Conservation (phyloP, 2,113 vertebrate genomes). For the Eptesicus fuscus region DNA sequence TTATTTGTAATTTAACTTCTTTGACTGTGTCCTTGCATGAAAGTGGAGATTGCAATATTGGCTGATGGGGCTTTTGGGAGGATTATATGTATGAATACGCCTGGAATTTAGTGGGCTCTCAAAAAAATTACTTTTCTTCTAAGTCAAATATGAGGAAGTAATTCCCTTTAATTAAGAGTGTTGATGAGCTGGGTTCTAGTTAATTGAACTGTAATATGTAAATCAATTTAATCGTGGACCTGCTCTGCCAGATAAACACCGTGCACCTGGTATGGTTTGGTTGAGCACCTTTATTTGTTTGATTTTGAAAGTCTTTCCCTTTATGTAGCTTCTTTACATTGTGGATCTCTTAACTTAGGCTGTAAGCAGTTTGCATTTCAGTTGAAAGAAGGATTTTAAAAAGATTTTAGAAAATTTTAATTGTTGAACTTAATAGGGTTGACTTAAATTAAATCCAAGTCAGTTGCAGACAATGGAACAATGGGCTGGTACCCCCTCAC, state of each 20-base stretch:
- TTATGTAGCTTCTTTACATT: slow-evolving; percentile 14
- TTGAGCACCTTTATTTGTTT: slow-evolving; percentile 50
- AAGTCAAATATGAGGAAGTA: slow-evolving; percentile 64
- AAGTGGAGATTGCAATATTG: not conserved
- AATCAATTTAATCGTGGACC: slow-evolving; percentile 55
- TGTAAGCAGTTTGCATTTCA: slow-evolving; percentile 13
- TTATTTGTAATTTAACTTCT: not conserved
- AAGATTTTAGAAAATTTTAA: slow-evolving; percentile 51
- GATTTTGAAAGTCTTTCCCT: slow-evolving; percentile 47
- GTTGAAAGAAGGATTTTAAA: slow-evolving; percentile 16
- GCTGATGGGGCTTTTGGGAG: not conserved
- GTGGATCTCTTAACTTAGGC: not conserved
- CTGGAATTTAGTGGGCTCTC: slow-evolving; percentile 29
- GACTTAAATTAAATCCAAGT: slow-evolving; percentile 66
- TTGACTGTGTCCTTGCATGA: not conserved
- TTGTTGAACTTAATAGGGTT: slow-evolving; percentile 51
- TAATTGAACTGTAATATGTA: slow-evolving; percentile 76
- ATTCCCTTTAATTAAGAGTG: slow-evolving; percentile 67
- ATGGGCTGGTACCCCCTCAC: slow-evolving; percentile 62
- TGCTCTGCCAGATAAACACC: slow-evolving; percentile 55
- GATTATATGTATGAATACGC: not conserved
- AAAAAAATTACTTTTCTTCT: slow-evolving; percentile 21
- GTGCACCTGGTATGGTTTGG: slow-evolving; percentile 58
- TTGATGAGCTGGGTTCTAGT: slow-evolving; percentile 72
- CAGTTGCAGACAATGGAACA: slow-evolving; percentile 69